Evolutionary conservation across 2,113 vertebrate species (phyloP).

Genomic region (Cyanoderma ruficeps): DNA sequence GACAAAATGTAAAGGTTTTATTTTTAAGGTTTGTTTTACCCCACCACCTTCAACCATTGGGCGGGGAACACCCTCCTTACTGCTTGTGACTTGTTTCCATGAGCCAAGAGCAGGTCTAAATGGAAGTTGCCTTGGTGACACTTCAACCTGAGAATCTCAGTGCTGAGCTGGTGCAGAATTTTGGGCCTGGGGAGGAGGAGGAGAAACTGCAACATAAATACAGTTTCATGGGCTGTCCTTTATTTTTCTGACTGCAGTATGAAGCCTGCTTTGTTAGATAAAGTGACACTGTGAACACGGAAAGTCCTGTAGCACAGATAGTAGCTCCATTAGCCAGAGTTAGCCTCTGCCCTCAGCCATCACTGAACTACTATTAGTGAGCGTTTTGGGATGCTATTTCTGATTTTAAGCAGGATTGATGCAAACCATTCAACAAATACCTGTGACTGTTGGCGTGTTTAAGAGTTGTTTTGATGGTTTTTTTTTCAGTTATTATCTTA

Average conservation of each 20-base stretch:
- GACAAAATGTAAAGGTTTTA: not conserved
- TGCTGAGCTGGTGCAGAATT: not conserved
- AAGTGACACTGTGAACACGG: not conserved
- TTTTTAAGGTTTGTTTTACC: not conserved
- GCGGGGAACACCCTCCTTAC: not conserved
- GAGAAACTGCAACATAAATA: not conserved
- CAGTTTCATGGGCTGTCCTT: not conserved
- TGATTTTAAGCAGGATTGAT: not conserved
- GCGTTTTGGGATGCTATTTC: not conserved
- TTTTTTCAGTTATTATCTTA: not conserved
- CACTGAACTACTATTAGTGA: not conserved
- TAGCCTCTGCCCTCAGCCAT: not conserved
- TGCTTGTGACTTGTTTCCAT: not conserved
- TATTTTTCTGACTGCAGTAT: not conserved
- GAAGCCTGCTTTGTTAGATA: not conserved
- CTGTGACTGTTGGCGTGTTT: fast-evolving
- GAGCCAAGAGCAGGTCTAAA: not conserved
- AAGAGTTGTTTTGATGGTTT: not conserved
- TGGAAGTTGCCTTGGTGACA: not conserved
- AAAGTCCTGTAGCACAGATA: not conserved
- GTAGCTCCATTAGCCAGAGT: not conserved
- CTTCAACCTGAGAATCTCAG: not conserved
- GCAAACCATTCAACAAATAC: not conserved
- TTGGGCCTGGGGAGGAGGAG: not conserved
- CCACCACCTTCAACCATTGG: not conserved